These are phyloP conservation scores for Neelides sp. DNA, from an alignment of 1,140 invertebrate genomes.

Conservation along the genomic window DNA sequence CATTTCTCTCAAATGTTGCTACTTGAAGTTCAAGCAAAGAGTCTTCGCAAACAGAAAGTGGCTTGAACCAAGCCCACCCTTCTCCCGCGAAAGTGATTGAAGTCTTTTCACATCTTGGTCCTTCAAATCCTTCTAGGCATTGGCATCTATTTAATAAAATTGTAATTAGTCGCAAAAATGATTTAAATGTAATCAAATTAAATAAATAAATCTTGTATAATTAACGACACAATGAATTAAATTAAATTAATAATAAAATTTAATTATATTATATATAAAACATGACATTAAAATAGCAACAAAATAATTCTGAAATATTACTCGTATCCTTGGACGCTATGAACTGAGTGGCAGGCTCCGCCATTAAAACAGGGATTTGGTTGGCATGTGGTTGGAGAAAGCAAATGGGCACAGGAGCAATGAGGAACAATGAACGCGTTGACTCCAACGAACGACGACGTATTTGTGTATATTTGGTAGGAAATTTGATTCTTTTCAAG, in stretches of 20 bases:
- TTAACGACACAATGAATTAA: no score
- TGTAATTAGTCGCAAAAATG: no score
- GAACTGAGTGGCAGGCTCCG: slow-evolving; percentile 35
- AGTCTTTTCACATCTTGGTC: slow-evolving; percentile 77
- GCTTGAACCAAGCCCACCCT: slow-evolving; percentile 76
- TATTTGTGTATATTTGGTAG: slow-evolving; percentile 71
- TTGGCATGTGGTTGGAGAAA: slow-evolving; percentile 32
- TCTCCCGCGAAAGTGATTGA: slow-evolving; percentile 72
- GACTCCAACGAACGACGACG: slow-evolving; percentile 76
- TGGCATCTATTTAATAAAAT: no score
- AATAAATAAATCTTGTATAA: no score
- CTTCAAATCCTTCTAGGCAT: slow-evolving; percentile 56
- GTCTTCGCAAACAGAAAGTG: slow-evolving; percentile 61
- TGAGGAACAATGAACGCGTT: slow-evolving; percentile 60
- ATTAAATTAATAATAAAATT: no score
- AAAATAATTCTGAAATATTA: slow-evolving; percentile 2
- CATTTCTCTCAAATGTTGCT: slow-evolving; percentile 54
- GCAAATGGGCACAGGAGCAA: slow-evolving; percentile 51
- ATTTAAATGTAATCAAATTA: no score
- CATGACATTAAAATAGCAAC: no score
- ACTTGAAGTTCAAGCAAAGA: slow-evolving; percentile 65
- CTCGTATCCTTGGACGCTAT: slow-evolving; percentile 12
- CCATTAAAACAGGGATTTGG: slow-evolving; percentile 37
- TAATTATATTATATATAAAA: no score
- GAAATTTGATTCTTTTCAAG: slow-evolving; percentile 58